phyloP scores from a whole-genome alignment of 1,140 invertebrate genomes.

The Drosophila albomicans region DNA sequence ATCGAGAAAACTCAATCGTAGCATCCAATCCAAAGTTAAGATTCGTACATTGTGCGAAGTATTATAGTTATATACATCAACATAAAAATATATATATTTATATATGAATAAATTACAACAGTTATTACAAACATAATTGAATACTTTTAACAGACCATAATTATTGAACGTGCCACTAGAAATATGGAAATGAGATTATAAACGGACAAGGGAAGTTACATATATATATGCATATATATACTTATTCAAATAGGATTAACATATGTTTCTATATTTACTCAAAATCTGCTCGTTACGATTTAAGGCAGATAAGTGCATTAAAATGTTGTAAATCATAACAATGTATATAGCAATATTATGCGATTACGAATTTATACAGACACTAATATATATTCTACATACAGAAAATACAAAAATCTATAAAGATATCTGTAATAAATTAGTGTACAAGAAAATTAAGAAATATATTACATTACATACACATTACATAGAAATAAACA shows the following conservation, averaged over 20 bases:
- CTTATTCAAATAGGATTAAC: slow-evolving; percentile 33
- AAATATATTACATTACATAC: slow-evolving; percentile 27
- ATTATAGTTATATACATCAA: slow-evolving; percentile 40
- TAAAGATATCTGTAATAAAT: slow-evolving; percentile 11
- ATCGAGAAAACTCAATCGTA: slow-evolving; percentile 25
- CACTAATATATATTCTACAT: slow-evolving; percentile 26
- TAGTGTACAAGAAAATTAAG: slow-evolving; percentile 25
- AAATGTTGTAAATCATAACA: slow-evolving; percentile 16
- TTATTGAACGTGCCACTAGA: slow-evolving; percentile 21
- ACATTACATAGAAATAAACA: slow-evolving; percentile 10
- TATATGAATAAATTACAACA: slow-evolving; percentile 22
- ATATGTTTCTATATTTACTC: slow-evolving; percentile 19
- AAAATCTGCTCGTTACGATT: slow-evolving; percentile 23
- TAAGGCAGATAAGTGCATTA: slow-evolving; percentile 29
- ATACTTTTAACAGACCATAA: slow-evolving; percentile 24
- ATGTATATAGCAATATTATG: slow-evolving; percentile 40
- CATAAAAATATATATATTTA: slow-evolving; percentile 22
- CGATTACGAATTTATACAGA: slow-evolving; percentile 47
- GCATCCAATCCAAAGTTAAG: slow-evolving; percentile 42
- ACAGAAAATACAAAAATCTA: background rate
- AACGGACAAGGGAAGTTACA: slow-evolving; percentile 16
- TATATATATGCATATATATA: slow-evolving; percentile 11
- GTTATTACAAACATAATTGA: slow-evolving; percentile 27
- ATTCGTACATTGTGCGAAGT: slow-evolving; percentile 44
- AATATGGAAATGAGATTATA: slow-evolving; percentile 14